Evolutionary conservation across 2,797 vertebrate species (phyloP).

Genomic region (Melanotaenia trifasciata): DNA sequence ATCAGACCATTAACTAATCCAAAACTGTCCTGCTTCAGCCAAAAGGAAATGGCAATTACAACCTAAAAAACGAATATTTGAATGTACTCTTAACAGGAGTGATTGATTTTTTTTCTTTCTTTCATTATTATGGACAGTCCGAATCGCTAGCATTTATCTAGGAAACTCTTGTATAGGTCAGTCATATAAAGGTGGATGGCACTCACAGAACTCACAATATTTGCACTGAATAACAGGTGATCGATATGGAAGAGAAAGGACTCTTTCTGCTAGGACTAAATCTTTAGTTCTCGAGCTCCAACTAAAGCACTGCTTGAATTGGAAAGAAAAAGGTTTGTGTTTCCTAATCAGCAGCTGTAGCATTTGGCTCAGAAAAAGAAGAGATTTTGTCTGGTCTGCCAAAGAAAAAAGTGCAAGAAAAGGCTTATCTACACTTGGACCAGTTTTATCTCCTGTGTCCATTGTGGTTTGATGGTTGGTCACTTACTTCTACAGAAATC

Average conservation of each 20-base stretch:
- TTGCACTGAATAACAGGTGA: constrained; percentile 66
- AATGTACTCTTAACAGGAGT: not conserved
- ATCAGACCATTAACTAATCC: constrained; percentile 33
- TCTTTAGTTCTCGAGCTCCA: constrained; percentile 63
- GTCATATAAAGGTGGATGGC: constrained; percentile 34
- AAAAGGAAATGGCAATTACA: constrained; percentile 23
- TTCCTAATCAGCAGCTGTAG: constrained; percentile 18
- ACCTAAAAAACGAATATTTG: not conserved
- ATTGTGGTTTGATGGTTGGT: constrained; percentile 27
- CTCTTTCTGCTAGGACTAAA: constrained; percentile 67
- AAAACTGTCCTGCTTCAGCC: constrained; percentile 20
- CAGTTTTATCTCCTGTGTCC: constrained; percentile 15
- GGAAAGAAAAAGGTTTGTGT: constrained; percentile 47
- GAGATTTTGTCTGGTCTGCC: constrained; percentile 28
- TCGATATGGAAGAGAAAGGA: constrained; percentile 66
- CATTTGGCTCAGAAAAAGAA: constrained; percentile 17
- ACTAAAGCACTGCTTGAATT: constrained; percentile 66
- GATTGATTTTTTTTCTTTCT: not conserved
- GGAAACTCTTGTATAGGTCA: constrained; percentile 7
- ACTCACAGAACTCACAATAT: constrained; percentile 48
- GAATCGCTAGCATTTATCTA: not conserved
- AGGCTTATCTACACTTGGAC: constrained; percentile 6
- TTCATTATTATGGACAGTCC: not conserved
- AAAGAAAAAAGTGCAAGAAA: constrained; percentile 23
- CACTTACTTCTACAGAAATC: constrained; percentile 26